Evolutionary conservation across 2,888 invertebrate species (phyloP), one percentile per base, ranked within the genome.

Genomic region (Ypsolopha sequella): DNA sequence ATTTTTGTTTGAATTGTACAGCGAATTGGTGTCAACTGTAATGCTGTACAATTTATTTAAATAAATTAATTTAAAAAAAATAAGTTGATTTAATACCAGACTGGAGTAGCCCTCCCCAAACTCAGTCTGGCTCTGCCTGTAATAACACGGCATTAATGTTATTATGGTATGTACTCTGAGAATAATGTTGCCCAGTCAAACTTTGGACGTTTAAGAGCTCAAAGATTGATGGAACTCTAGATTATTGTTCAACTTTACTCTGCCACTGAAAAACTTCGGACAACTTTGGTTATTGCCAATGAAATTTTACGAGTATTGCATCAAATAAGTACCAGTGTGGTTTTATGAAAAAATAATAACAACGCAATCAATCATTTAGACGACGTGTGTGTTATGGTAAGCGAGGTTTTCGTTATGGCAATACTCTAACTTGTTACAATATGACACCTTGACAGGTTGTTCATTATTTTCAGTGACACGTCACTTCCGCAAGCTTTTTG

Each of bases 191-290:
- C 57, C 55, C 60, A 61, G 63, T 63, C 63, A 62, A 73, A 75
- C 61, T 76, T 76, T 60, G 58, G 65, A 73, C 68, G 62, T 70
- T 68, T 69, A 70, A 68, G 61, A 70, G 64, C 62, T 57, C 10
- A 11, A 58, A 69, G 73, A 77, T 76, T 72, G 71, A 77, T 73
- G 65, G 59, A 60, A 45, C 33, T 45, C 14, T 33, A 41, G 41
- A 49, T 39, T 41, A 39, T 49, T 41, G 41, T 49, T 14, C 24
- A 49, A 41, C 41, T 33, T 39, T n/a, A 24, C 48, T 24, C 34
- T 6, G 39, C 33, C 11, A 34, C 36, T 35, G 7, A 24, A 11
- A 24, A 24, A 24, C 24, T 24, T 24, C 4, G 24, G 2, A 24
- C 24, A 41, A 39, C 41, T 39, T 34, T 11, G 41, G 49, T 13